These are phyloP conservation scores for Macrocentrus cingulum DNA, from an alignment of 1,140 invertebrate species.

Conservation along the genomic window DNA sequence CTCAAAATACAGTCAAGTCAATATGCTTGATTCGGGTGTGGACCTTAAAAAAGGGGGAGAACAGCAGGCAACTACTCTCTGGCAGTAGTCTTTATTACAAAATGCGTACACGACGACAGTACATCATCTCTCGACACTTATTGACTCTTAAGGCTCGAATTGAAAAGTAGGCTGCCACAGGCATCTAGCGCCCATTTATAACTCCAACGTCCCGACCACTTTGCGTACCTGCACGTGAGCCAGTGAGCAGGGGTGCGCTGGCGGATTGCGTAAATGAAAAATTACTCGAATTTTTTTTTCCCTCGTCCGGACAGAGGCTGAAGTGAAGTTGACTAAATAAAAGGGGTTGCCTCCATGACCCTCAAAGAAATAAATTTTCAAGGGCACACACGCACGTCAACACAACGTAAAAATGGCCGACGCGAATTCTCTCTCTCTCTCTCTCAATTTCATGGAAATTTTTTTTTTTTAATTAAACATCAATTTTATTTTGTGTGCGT, in stretches of 20 bases:
- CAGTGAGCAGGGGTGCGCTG: neutral
- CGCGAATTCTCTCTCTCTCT: too few relatives aligned
- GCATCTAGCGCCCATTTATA: constrained; percentile 23
- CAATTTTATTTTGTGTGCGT: too few relatives aligned
- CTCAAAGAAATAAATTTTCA: constrained; percentile 2
- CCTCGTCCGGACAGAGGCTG: neutral
- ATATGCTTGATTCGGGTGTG: too few relatives aligned
- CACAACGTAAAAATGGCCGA: too few relatives aligned
- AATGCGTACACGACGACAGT: constrained; percentile 17
- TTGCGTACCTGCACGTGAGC: constrained; percentile 15
- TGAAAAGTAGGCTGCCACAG: constrained; percentile 28
- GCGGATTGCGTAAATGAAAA: constrained; percentile 31
- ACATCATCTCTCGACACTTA: constrained; percentile 33
- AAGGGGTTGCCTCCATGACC: constrained; percentile 11
- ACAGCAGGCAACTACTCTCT: too few relatives aligned
- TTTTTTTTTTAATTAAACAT: neutral
- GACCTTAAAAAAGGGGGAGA: too few relatives aligned
- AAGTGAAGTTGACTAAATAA: constrained; percentile 30
- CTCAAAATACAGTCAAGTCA: too few relatives aligned
- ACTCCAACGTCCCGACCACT: neutral
- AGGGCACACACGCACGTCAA: neutral
- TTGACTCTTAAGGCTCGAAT: constrained; percentile 31
- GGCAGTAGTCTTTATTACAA: neutral
- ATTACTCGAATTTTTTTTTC: constrained; percentile 30
- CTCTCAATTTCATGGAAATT: too few relatives aligned